Evolutionary conservation across 2,888 invertebrate genomes (phyloP).

Genomic region (Chamaedrilus cognettii): DNA sequence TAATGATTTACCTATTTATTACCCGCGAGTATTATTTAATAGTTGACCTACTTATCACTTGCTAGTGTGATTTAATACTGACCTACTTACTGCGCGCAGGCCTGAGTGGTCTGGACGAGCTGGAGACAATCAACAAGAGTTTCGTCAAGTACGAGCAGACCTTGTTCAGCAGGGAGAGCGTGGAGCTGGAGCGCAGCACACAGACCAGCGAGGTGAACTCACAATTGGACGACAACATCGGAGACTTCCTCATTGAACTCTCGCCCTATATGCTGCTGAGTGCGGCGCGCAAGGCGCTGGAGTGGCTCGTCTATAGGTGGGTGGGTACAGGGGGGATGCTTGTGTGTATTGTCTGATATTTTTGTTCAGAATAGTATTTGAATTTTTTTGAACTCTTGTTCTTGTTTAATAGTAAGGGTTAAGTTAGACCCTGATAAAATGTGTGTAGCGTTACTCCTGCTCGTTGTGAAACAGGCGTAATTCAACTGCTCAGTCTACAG

Average conservation of each 20-base stretch:
- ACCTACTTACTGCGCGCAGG: no score
- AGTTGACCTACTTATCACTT: no score
- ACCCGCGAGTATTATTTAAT: not conserved
- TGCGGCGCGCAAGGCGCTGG: conserved; percentile 85
- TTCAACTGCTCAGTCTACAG: no score
- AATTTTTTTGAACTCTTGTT: no score
- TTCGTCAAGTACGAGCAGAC: conserved; percentile 76
- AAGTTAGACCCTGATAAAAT: no score
- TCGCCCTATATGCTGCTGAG: conserved; percentile 88
- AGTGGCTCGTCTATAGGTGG: conserved; percentile 86
- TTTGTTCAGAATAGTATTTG: no score
- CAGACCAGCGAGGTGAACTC: conserved; percentile 75
- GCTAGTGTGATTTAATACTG: no score
- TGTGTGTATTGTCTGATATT: no score
- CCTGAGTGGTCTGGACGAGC: conserved; percentile 79
- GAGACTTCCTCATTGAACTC: conserved; percentile 74
- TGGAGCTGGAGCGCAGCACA: conserved; percentile 78
- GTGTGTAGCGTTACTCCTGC: no score
- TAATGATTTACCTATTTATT: not conserved
- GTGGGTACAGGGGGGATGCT: not conserved
- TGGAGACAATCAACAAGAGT: conserved; percentile 72
- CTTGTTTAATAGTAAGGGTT: no score
- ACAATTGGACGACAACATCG: conserved; percentile 74
- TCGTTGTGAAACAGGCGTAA: no score
- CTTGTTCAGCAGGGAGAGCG: conserved; percentile 76